These are phyloP conservation scores for Rachycentron canadum DNA, from an alignment of 2,797 vertebrate genomes.

Conservation along the genomic window DNA sequence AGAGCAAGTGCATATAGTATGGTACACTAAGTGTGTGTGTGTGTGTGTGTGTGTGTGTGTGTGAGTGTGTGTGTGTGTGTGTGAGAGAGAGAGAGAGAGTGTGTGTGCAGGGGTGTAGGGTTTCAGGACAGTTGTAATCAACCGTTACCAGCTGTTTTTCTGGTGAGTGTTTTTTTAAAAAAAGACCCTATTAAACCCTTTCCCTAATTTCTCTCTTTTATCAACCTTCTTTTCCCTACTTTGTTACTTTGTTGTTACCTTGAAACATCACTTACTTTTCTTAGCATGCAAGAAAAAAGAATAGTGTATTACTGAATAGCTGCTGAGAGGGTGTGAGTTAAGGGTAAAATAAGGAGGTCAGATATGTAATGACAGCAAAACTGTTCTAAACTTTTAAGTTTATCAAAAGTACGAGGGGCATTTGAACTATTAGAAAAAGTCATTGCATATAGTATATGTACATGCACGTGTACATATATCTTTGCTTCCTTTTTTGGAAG, in stretches of 20 bases:
- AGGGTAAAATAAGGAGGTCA: neutral
- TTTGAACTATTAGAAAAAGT: neutral
- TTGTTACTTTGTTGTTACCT: no score
- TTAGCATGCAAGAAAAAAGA: neutral
- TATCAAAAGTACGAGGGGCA: neutral
- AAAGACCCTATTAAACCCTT: neutral
- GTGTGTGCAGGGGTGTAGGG: no score
- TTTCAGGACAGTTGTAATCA: neutral
- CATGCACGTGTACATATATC: neutral
- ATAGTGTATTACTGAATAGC: neutral
- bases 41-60: no score
- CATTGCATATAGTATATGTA: neutral
- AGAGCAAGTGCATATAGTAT: conserved; percentile 13
- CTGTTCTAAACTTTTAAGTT: neutral
- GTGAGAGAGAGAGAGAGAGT: no score
- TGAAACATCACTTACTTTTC: neutral
- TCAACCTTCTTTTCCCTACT: no score
- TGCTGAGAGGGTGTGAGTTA: neutral
- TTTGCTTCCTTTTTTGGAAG: no score
- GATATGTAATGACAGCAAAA: neutral
- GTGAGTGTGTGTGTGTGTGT: no score
- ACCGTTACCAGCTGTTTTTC: neutral
- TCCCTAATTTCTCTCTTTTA: no score
- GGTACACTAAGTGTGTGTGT: neutral
- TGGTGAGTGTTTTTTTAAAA: neutral